Conservation (phyloP, 2,888 invertebrate species). For the Drosophila stalkeri region DNA sequence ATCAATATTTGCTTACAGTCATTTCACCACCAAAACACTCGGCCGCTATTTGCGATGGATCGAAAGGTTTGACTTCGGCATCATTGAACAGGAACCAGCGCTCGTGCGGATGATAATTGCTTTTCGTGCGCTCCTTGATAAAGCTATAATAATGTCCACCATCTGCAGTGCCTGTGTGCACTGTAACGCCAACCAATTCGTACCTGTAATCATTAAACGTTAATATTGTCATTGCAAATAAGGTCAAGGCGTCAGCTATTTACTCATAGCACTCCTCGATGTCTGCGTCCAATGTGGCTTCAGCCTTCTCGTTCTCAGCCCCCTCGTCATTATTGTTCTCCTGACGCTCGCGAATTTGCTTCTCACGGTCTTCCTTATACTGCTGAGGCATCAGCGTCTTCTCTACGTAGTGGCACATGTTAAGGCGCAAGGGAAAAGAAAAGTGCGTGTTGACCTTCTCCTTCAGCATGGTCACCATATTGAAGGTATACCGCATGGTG, state of each 20-base stretch:
- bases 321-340: slow-evolving; percentile 70
- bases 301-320: slow-evolving; percentile 67
- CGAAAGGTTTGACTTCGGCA: slow-evolving; percentile 97
- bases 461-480: slow-evolving; percentile 98
- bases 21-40: slow-evolving; percentile 99
- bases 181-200: slow-evolving; percentile 96
- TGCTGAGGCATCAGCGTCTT: slow-evolving; percentile 96
- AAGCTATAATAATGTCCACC: slow-evolving; percentile 99
- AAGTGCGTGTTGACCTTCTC: slow-evolving; percentile 99
- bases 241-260: slow-evolving; percentile 75
- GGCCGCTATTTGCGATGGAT: slow-evolving; percentile 96
- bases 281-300: slow-evolving; percentile 84
- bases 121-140: slow-evolving; percentile 93
- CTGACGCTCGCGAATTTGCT: slow-evolving; percentile 82
- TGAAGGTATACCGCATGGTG: slow-evolving; percentile 98
- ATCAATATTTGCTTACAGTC: slow-evolving; percentile 88
- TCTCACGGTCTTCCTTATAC: slow-evolving; percentile 90
- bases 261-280: slow-evolving; percentile 91
- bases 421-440: slow-evolving; percentile 95
- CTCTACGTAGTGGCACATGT: slow-evolving; percentile 98
- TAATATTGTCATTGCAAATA: neutral
- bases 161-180: slow-evolving; percentile 99
- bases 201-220: slow-evolving; percentile 86
- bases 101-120: slow-evolving; percentile 88
- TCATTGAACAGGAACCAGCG: slow-evolving; percentile 97